Base-by-base conservation (phyloP, 2,113 vertebrate species). In the Pangasianodon hypophthalmus region DNA sequence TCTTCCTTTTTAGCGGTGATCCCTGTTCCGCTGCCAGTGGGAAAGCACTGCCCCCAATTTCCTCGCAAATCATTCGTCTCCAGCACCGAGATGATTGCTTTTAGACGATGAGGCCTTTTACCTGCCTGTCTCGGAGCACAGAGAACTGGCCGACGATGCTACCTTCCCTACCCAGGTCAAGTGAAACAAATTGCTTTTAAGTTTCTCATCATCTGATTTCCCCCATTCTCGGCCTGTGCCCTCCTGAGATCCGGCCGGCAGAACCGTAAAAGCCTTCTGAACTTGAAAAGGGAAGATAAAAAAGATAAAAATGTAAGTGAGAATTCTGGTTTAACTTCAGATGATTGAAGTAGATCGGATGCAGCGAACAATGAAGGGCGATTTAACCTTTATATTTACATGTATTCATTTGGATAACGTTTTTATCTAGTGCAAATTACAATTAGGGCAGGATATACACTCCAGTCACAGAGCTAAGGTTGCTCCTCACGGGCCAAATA, bases 41-140 rank as follows among this genome's bases (percentile, higher is more conserved):
- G 85, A 92, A 93, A 94, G 92, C 91, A 86, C 89, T 94, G 94
- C 92, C 94, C 94, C 93, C 94, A 92, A 94, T 96, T 94, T 94
- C 91, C 93, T 88, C 85, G 86, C 75, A 85, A 85, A 92, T 93
- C 92, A 83, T 92, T 58, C 32, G 79, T 92, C 85, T 87, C 64
- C 83, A 85, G 85, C 67, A 52, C n/a, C 26, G 7, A 73, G n/a
- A 80, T 91, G 91, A 93, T 92, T 93, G 91, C 92, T 91, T 93
- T 91, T 91, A 54, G 48, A 71, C 29, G 32, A 92, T n/a, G 84
- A 88, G 82, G 90, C 84, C 81, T 88, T 85, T 89, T 88, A 84
- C 84, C 80, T 60, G 37, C 52, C 52, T 26, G 75, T 87, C 89
- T 81, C 86, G 77, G 69, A 71, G 46, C 44, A 54, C 56, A 54